Evolutionary conservation across 2,113 vertebrate species (phyloP), one percentile per base, ranked within the genome.

Genomic region (Paralichthys olivaceus): DNA sequence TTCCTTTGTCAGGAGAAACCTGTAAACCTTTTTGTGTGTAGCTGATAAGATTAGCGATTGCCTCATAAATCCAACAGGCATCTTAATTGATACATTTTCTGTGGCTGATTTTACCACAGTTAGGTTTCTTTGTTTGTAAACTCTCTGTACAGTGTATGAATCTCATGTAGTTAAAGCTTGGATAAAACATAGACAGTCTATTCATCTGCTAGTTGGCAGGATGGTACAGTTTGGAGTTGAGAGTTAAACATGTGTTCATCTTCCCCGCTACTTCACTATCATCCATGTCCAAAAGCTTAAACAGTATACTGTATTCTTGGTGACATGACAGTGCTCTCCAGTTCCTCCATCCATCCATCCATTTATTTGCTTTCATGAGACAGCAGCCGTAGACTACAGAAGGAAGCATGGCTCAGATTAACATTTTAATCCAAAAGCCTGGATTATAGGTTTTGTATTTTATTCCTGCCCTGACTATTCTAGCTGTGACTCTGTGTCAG

Each of bases 381-480:
- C 84, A 28, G 80, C 75, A 81, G 81, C 66, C 34, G 69, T 84
- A 77, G 75, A 90, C 79, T 83, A 90, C 84, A 83, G 83, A 86
- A 90, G 80, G 83, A 86, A 90, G 80, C 80, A 76, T 86, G 84
- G 80, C 89, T 87, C 86, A 93, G 92, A 94, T 94, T 92, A 94
- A 91, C 84, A 40, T 91, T 94, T 93, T 93, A 93, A 94, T 92
- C 91, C 89, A 89, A 90, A 91, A 89, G 69, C 87, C 83, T 65
- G 90, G 93, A 94, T 93, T 93, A 93, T 88, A 85, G 88, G 85
- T 92, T 92, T 93, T 89, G 84, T 90, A 84, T 93, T 93, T 91
- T 89, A 92, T 93, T 93, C 79, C 81, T 80, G 82, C 70, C 84
- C 80, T 86, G 79, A 71, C 81, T 72, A 80, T 89, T 84, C 82